Percentiles rank a stretch among this genome's conserved stretches.
phyloP scores from a whole-genome alignment of 2,113 vertebrate genomes.

The Lathamus discolor region DNA sequence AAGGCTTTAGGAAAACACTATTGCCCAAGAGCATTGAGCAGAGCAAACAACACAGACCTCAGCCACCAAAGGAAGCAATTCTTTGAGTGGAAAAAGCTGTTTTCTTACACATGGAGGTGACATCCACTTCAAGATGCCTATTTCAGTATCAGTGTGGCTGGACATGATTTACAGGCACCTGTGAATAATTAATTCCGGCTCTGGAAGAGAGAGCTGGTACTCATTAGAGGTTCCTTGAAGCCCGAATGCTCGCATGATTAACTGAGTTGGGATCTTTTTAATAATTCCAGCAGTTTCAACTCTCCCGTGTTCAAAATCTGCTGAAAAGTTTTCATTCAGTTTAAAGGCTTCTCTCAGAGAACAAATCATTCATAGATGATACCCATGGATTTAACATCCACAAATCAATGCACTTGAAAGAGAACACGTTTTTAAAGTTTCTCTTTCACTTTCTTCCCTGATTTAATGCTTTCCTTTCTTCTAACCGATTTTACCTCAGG shows the following conservation, averaged over 20 bases:
- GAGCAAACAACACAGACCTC: not conserved
- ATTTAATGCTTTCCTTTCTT: not conserved
- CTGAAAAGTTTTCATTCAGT: not conserved
- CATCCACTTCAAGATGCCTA: not conserved
- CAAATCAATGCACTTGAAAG: conserved; percentile 14
- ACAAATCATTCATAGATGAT: not conserved
- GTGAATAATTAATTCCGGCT: conserved; percentile 41
- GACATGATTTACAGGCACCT: not conserved
- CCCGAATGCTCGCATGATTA: conserved; percentile 28
- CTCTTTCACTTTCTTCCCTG: not conserved
- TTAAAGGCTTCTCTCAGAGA: not conserved
- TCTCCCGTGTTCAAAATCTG: not conserved
- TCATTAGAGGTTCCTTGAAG: conserved; percentile 23
- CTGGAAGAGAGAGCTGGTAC: not conserved
- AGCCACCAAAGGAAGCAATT: not conserved
- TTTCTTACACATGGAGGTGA: not conserved
- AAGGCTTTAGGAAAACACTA: not conserved
- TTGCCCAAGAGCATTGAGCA: not conserved
- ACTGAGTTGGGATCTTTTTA: not conserved
- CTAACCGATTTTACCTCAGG: not conserved
- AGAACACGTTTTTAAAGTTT: not conserved
- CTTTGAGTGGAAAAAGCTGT: not conserved
- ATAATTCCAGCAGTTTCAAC: conserved; percentile 10
- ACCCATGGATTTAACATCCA: not conserved
- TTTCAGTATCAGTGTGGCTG: not conserved